Evolutionary conservation across 2,113 vertebrate species (phyloP).

Genomic region (Pseudorectes ferrugineus): DNA sequence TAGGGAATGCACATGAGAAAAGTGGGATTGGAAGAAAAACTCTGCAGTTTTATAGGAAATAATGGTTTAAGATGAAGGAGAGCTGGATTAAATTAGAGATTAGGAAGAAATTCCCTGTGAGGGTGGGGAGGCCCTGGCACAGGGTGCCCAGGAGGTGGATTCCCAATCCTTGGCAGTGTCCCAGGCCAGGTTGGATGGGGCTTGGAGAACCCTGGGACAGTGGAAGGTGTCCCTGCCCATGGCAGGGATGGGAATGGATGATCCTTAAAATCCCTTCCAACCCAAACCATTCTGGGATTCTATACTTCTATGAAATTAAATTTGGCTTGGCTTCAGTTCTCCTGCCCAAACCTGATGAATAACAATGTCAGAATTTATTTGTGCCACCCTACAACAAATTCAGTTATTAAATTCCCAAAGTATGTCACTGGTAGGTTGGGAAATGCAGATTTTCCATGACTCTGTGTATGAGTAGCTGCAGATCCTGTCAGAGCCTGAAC

Average conservation of each 20-base stretch:
- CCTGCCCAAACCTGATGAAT: not conserved
- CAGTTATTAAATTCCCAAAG: not conserved
- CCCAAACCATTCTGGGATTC: not conserved
- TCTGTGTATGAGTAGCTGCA: not conserved
- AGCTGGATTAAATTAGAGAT: not conserved
- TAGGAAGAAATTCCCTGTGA: not conserved
- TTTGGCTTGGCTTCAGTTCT: not conserved
- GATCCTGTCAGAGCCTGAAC: not conserved
- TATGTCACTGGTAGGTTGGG: fast-evolving
- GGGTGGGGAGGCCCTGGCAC: not conserved
- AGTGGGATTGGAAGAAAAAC: not conserved
- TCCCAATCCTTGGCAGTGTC: not conserved
- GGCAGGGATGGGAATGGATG: fast-evolving
- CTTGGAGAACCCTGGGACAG: not conserved
- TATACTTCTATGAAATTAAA: fast-evolving
- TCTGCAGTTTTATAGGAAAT: not conserved
- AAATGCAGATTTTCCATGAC: not conserved
- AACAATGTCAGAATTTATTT: not conserved
- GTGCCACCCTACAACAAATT: not conserved
- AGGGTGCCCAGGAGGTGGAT: not conserved
- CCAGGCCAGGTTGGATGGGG: not conserved
- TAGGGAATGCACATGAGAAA: not conserved
- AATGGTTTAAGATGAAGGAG: not conserved
- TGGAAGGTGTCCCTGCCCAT: not conserved
- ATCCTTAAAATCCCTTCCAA: not conserved